A percentile compares a stretch with the other conserved stretches of the same genome.
These are phyloP conservation scores for Trinectes maculatus DNA, from an alignment of 2,113 vertebrate species.

Conservation along the genomic window DNA sequence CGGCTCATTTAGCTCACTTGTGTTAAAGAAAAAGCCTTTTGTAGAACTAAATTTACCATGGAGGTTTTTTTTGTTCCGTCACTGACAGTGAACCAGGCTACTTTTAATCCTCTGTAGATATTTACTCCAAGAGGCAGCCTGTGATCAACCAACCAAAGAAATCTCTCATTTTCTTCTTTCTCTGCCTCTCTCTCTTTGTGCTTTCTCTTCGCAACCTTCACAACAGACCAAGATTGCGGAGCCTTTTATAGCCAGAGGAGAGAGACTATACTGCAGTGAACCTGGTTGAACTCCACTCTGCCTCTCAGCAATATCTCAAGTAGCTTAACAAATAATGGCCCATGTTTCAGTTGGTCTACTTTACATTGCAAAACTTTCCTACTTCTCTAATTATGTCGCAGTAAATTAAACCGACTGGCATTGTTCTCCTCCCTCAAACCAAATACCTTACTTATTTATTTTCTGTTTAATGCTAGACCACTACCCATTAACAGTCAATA, in stretches of 20 bases:
- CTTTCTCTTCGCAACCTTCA: slow-evolving; percentile 30
- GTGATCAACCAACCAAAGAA: slow-evolving; percentile 58
- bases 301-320: slow-evolving; percentile 32
- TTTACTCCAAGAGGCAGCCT: slow-evolving; percentile 54
- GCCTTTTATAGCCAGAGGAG: slow-evolving; percentile 41
- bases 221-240: slow-evolving; percentile 34
- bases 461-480: slow-evolving; percentile 6
- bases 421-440: neutral
- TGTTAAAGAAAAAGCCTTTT: slow-evolving; percentile 38
- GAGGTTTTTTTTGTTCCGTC: slow-evolving; percentile 32
- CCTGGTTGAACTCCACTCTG: slow-evolving; percentile 49
- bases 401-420: neutral
- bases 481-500: slow-evolving; percentile 12
- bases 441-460: slow-evolving; percentile 7
- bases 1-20: slow-evolving; percentile 24
- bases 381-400: slow-evolving; percentile 1
- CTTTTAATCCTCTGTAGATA: slow-evolving; percentile 56
- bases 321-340: slow-evolving; percentile 29
- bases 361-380: slow-evolving; percentile 14
- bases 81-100: slow-evolving; percentile 31
- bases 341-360: slow-evolving; percentile 21
- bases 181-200: slow-evolving; percentile 18
- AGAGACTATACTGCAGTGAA: slow-evolving; percentile 51
- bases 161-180: slow-evolving; percentile 31
- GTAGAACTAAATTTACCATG: slow-evolving; percentile 39